Percentiles rank a stretch among this genome's conserved stretches.
Evolutionary conservation across 2,113 vertebrate species (phyloP).

Genomic region (Sapajus apella): DNA sequence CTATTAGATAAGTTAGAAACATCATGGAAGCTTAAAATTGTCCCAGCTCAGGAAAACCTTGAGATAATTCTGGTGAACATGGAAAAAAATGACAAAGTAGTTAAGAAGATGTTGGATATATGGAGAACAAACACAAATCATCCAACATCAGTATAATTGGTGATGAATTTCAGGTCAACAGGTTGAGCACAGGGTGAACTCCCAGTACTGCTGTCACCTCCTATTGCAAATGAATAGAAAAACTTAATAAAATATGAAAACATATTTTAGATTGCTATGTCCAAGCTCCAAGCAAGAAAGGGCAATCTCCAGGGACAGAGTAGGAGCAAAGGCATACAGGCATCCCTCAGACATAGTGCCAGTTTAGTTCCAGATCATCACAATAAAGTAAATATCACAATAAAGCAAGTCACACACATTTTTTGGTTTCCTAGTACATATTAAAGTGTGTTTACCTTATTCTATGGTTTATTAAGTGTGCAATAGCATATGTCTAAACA

Average conservation of each 20-base stretch:
- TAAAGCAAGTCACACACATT: neutral
- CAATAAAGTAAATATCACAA: neutral
- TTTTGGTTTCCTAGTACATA: neutral
- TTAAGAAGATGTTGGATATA: neutral
- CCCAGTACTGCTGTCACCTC: neutral
- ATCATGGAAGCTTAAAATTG: neutral
- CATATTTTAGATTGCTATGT: neutral
- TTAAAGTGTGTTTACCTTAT: neutral
- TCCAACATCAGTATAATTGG: neutral
- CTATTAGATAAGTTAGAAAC: neutral
- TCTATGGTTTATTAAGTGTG: neutral
- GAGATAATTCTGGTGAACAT: neutral
- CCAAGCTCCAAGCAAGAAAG: neutral
- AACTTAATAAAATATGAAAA: neutral
- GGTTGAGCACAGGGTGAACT: neutral
- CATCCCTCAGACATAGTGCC: neutral
- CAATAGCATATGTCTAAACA: neutral
- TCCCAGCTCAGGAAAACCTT: neutral
- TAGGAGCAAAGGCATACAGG: neutral
- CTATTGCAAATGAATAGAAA: neutral
- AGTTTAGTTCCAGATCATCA: neutral
- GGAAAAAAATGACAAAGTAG: neutral
- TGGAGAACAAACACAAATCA: neutral
- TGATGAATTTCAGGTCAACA: neutral
- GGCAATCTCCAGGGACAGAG: neutral